Evolutionary conservation across 2,888 invertebrate species (phyloP), one percentile per base, ranked within the genome.

Genomic region (Augochlorella aurata): DNA sequence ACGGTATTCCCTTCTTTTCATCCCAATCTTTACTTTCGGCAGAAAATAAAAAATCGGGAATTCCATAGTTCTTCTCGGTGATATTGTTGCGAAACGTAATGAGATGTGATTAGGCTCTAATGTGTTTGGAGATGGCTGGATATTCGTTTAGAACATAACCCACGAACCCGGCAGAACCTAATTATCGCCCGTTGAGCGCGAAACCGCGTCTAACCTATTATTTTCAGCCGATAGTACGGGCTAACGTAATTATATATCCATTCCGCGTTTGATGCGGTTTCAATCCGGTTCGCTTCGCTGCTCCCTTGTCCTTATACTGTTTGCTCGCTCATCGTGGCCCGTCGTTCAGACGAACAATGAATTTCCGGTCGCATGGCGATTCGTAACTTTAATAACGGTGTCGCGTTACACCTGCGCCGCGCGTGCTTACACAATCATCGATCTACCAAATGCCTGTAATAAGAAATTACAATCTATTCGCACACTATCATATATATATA

Each of bases 141-240:
- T 77, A 38, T 75, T 74, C 84, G 79, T 79, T 83, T 80, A 78
- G 86, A 78, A 84, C 85, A 79, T 83, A 77, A 78, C 83, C 85
- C 88, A 89, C 90, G 91, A 92, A 92, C 91, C 89, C 88, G 91
- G 91, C 92, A 91, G 92, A 92, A 92, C 90, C 91, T 92, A 92
- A 93, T 93, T 93, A 92, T 88, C 89, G 88, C 89, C 81, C 84
- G 82, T 73, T 77, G 77, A 65, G 81, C 83, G 81, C 87, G 83
- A 83, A 75, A 81, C 79, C 86, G 83, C 85, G 88, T 88, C 90
- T 88, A 90, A 89, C 90, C 91, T 91, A 91, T 92, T 92, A 92
- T 92, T 92, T 91, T 89, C 90, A 91, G 89, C 90, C 89, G 90
- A 91, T 92, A 92, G 89, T 88, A 89, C 86, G 83, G 82, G 82